These are phyloP conservation scores for Oscheius sp. DNA, from an alignment of 2,888 invertebrate species.

Conservation along the genomic window DNA sequence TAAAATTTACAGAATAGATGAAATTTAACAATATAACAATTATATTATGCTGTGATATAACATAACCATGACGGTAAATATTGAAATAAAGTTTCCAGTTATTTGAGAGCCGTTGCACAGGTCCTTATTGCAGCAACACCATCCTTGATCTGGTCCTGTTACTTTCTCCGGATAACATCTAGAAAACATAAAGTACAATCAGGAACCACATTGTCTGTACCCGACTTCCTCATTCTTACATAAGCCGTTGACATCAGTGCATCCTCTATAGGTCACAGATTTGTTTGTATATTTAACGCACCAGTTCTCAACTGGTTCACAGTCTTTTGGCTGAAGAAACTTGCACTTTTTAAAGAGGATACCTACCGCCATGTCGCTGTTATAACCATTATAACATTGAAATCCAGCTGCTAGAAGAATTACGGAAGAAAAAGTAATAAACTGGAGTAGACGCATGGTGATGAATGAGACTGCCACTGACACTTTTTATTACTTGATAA, in stretches of 20 bases:
- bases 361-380: neutral
- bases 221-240: conserved; percentile 42
- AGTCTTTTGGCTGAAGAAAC: conserved; percentile 32
- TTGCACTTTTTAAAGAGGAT: too few relatives aligned
- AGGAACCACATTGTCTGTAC: neutral
- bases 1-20: conserved; percentile 78
- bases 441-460: conserved; percentile 18
- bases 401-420: neutral
- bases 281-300: conserved; percentile 47
- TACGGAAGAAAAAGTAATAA: neutral
- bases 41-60: neutral
- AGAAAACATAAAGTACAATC: neutral
- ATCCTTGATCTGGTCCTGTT: conserved; percentile 9
- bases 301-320: conserved; percentile 40
- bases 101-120: neutral
- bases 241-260: conserved; percentile 43
- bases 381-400: conserved; percentile 22
- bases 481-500: conserved; percentile 27
- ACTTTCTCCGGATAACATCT: conserved; percentile 16
- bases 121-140: conserved; percentile 29
- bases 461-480: conserved; percentile 23
- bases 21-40: conserved; percentile 41
- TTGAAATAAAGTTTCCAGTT: neutral
- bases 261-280: conserved; percentile 39
- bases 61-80: neutral